Percentiles rank a stretch among this genome's conserved stretches.
phyloP scores from a whole-genome alignment of 2,888 invertebrate genomes.

The Zonitis immaculata region DNA sequence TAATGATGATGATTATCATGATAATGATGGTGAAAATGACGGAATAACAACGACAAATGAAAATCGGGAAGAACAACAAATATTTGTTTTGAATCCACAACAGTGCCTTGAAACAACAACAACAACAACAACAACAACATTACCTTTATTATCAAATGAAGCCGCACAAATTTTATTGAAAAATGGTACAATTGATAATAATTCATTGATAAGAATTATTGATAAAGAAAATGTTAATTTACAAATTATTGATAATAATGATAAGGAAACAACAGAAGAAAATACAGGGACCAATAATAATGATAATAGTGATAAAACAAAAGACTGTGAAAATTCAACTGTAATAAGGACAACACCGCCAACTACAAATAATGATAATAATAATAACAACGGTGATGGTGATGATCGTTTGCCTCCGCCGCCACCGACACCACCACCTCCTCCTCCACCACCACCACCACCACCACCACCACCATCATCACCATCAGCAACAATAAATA shows the following conservation, averaged over 20 bases:
- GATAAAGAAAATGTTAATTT: constrained; percentile 35
- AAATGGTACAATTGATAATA: constrained; percentile 33
- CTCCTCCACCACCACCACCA: no score
- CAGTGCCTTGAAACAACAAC: constrained; percentile 32
- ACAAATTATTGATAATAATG: constrained; percentile 26
- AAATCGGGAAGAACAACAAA: constrained; percentile 2
- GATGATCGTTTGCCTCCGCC: no score
- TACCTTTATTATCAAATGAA: constrained; percentile 23
- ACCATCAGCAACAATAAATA: no score
- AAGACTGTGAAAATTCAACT: no score
- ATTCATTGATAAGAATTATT: constrained; percentile 32
- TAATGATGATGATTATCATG: no score
- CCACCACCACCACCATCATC: no score
- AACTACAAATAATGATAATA: no score
- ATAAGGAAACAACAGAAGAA: not conserved
- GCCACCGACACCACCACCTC: no score
- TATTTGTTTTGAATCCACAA: constrained; percentile 4
- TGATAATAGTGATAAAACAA: constrained; percentile 3
- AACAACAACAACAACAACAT: constrained; percentile 15
- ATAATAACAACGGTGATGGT: no score
- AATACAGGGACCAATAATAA: not conserved
- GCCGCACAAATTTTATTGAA: constrained; percentile 37
- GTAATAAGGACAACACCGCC: no score
- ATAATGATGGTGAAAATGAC: constrained; percentile 18
- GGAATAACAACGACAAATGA: constrained; percentile 15